Conservation (phyloP, 37 sponge, comb jelly and placozoan species). For the Cliona cf. orientalis region DNA sequence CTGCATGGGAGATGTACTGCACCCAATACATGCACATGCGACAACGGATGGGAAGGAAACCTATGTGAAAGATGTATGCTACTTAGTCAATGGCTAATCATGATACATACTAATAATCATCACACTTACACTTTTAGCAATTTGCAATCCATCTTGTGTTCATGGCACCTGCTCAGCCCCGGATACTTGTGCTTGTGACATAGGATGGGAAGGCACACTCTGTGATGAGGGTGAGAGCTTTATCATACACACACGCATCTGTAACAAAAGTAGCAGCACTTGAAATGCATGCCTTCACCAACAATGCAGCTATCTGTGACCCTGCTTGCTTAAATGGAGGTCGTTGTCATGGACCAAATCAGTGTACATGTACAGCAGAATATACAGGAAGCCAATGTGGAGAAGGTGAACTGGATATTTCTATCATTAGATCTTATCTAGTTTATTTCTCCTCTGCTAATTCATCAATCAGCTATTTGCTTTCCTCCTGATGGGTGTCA, state of each 20-base stretch:
- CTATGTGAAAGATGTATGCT: too few relatives aligned
- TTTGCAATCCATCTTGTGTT: too few relatives aligned
- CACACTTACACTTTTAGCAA: too few relatives aligned
- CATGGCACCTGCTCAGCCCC: background rate
- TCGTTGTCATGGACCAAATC: constrained; percentile 5
- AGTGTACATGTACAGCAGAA: background rate
- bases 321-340: constrained; percentile 9
- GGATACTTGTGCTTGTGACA: background rate
- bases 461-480: constrained; percentile 5
- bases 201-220: background rate
- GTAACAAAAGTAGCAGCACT: background rate
- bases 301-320: background rate
- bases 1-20: too few relatives aligned
- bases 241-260: background rate
- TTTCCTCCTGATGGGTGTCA: constrained; percentile 17
- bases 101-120: too few relatives aligned
- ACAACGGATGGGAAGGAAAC: too few relatives aligned
- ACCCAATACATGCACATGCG: too few relatives aligned
- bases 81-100: too few relatives aligned
- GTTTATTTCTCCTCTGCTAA: too few relatives aligned
- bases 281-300: background rate
- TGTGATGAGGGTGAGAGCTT: constrained; percentile 7
- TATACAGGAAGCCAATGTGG: constrained; percentile 2
- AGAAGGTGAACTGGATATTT: background rate
- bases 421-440: too few relatives aligned